Base-by-base conservation (phyloP, 2,113 vertebrate species). In the Stomatorhinus ivindoensis region DNA sequence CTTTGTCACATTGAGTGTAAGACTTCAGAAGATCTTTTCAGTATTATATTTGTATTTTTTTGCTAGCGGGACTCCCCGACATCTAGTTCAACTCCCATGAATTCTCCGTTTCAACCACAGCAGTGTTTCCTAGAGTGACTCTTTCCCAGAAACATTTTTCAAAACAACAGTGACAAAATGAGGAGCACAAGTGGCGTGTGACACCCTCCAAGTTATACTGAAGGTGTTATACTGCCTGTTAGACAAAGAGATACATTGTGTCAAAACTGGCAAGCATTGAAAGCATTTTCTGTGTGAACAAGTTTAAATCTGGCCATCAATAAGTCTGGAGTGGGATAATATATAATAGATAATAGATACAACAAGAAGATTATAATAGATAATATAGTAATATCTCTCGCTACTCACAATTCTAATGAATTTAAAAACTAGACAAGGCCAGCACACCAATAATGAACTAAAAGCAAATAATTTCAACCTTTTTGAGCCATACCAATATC, bases 301-400 rank as follows among this genome's bases (percentile, higher is more conserved):
- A 91, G 51, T 88, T 89, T 88, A 89, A 92, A 92, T 83, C 87
- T 90, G 53, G 58, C 91, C 8, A 35, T 87, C 91, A 88, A 80
- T 89, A 91, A 91, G 86, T 90, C 11, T 91, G 69, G 90, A 90
- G 90, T 90, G 90, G 91, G 91, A 89, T 87, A 88, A 89, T 87
- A 85, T 90, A 86, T 89, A 89, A 42, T 69, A 31, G n/a, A 69
- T 31, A 31, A 69, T 31, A 69, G 55, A 89, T 55, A 46, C 88
- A 82, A 46, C 51, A 19, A 19, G 5, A 55, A 55, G 53, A 55
- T 21, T 55, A 55, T 55, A 55, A 55, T 27, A 65, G n/a, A 27
- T 27, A 65, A 65, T n/a, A 61, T 61, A n/a, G 24, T n/a, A 61
- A 27, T 69, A 4, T 69, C 9, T 89, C 50, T 53, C 53, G 42